Evolutionary conservation across 2,888 invertebrate genomes (phyloP), one percentile per base, ranked within the genome.

Genomic region (Epistrophe grossulariae): DNA sequence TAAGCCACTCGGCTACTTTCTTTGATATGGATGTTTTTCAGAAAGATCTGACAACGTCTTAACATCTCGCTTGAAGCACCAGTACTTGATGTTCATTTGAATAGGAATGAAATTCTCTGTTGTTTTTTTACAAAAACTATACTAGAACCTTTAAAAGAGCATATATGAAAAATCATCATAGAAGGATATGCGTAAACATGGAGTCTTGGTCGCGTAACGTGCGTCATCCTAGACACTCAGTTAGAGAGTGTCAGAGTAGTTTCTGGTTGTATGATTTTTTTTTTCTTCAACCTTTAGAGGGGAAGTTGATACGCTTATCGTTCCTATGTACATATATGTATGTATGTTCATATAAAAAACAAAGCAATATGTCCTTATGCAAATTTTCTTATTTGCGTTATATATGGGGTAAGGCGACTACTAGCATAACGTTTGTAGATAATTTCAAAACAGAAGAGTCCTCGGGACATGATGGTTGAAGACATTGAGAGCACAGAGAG

Each of bases 351-450:
- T n/a, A n/a, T n/a, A n/a, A n/a, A 68, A 40, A 60, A 57, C 40
- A 38, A 82, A 68, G 77, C 76, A 76, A 79, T 35, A 35, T 84
- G 66, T 77, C 71, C 80, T 77, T 73, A 72, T 80, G 77, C 60
- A 79, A 84, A 84, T 72, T 68, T 48, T 71, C 59, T 38, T 48
- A 35, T 43, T 31, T 74, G 59, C 59, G 15, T 48, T 60, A 77
- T 80, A 24, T 84, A 24, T 24, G 24, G 77, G 84, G 76, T 84
- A 76, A 80, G n/a, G 72, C 71, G 76, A 71, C 66, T 59, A 72
- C 57, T 64, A 50, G 66, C 48, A 59, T 55, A 31, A 35, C 17
- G 52, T 64, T 57, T 74, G 59, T 28, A 57, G 55, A 55, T 59
- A 55, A 43, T 24, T 70, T 38, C n/a, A 13, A n/a, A n/a, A 31